Percentiles rank a stretch among this genome's conserved stretches.
Evolutionary conservation across 2,797 vertebrate species (phyloP).

Genomic region (Oreonectes daqikongensis): DNA sequence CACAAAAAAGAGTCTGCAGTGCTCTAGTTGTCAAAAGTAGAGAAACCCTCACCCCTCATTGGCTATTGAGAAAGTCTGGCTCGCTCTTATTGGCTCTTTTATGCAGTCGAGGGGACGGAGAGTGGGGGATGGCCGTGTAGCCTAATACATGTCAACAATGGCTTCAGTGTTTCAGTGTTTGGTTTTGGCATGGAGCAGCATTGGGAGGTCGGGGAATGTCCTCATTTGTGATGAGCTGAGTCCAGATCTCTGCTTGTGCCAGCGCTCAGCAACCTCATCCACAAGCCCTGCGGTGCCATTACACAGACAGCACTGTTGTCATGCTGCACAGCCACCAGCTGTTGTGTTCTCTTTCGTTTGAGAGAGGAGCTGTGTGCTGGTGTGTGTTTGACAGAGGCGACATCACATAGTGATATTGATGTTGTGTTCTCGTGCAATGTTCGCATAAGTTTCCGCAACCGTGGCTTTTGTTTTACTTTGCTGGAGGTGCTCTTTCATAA

Average conservation of each 20-base stretch:
- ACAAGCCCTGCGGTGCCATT: conserved; percentile 46
- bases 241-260: conserved; percentile 45
- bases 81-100: conserved; percentile 43
- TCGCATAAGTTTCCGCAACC: neutral
- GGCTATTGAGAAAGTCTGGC: conserved; percentile 42
- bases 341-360: conserved; percentile 46
- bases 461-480: neutral
- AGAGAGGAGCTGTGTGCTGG: conserved; percentile 39
- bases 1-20: conserved; percentile 23
- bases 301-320: conserved; percentile 55
- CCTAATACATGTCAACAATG: conserved; percentile 60
- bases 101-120: conserved; percentile 42
- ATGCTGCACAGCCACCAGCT: conserved; percentile 54
- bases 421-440: conserved; percentile 12
- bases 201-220: conserved; percentile 59
- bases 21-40: conserved; percentile 50
- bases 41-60: conserved; percentile 45
- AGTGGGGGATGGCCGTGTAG: conserved; percentile 22
- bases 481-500: neutral
- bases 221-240: conserved; percentile 58
- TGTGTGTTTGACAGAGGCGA: conserved; percentile 4
- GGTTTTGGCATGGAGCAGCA: conserved; percentile 55
- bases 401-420: conserved; percentile 14
- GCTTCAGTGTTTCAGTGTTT: conserved; percentile 61
- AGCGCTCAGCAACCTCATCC: conserved; percentile 45